phyloP scores from a whole-genome alignment of 2,797 vertebrate genomes.

The Serranus cabrilla region DNA sequence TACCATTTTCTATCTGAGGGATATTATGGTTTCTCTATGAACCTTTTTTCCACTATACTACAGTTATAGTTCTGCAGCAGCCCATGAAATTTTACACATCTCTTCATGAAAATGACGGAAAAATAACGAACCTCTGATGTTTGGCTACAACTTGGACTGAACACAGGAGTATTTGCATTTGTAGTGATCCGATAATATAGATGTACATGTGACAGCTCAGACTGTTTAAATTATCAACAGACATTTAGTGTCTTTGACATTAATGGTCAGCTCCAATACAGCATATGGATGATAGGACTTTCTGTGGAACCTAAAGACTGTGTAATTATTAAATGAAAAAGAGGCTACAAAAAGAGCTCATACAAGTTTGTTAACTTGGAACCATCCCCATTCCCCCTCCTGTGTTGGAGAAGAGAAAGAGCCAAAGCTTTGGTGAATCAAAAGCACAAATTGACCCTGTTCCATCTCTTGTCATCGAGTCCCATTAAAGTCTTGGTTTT shows the following conservation, averaged over 20 bases:
- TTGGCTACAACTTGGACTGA: slow-evolving; percentile 25
- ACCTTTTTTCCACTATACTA: slow-evolving; percentile 25
- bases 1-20: slow-evolving; percentile 25
- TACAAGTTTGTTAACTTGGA: slow-evolving; percentile 66
- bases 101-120: slow-evolving; percentile 22
- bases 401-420: slow-evolving; percentile 54
- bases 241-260: slow-evolving; percentile 38
- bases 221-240: slow-evolving; percentile 28
- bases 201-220: slow-evolving; percentile 33
- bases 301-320: slow-evolving; percentile 36
- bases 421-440: slow-evolving; percentile 68
- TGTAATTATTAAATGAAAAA: slow-evolving; percentile 34
- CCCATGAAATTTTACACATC: slow-evolving; percentile 32
- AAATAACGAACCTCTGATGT: slow-evolving; percentile 42
- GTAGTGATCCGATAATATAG: slow-evolving; percentile 40
- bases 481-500: slow-evolving; percentile 72
- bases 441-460: slow-evolving; percentile 74
- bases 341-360: slow-evolving; percentile 41
- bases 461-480: slow-evolving; percentile 79
- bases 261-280: slow-evolving; percentile 29
- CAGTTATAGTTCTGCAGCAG: slow-evolving; percentile 27
- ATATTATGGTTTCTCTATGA: slow-evolving; percentile 41
- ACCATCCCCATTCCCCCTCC: slow-evolving; percentile 39
- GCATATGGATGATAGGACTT: slow-evolving; percentile 29
- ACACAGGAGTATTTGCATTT: slow-evolving; percentile 14